Percentiles rank a stretch among this genome's conserved stretches.
Conservation (phyloP, 2,888 invertebrate species). For the Orgyia antiqua region DNA sequence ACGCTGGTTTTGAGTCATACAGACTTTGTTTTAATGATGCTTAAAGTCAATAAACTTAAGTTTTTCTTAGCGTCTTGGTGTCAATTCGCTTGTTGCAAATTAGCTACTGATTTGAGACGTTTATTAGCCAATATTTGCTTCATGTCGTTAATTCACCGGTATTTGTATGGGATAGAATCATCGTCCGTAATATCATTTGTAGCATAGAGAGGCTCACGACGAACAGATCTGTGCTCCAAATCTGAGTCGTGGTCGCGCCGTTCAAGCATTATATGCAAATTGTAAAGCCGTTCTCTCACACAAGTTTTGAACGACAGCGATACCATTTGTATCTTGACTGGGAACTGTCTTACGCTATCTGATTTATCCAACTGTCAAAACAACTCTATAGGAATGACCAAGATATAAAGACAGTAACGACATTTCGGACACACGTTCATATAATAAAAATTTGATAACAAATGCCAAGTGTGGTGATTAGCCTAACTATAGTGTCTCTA, state of each 20-base stretch:
- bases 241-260: constrained; percentile 60
- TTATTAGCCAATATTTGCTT: constrained; percentile 30
- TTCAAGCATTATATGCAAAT: constrained; percentile 68
- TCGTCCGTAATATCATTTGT: constrained; percentile 45
- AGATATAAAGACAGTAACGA: not conserved
- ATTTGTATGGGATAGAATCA: constrained; percentile 38
- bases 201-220: constrained; percentile 49
- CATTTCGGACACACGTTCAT: too few species aligned
- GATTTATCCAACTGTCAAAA: constrained; percentile 14
- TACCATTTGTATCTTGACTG: constrained; percentile 1
- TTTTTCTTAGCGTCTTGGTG: constrained; percentile 31
- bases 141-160: constrained; percentile 2
- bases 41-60: constrained; percentile 47
- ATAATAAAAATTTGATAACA: too few species aligned
- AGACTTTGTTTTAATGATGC: too few species aligned
- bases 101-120: constrained; percentile 26
- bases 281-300: constrained; percentile 40
- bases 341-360: constrained; percentile 15
- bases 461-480: too few species aligned
- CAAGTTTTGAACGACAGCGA: constrained; percentile 49
- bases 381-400: not conserved
- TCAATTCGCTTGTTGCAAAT: constrained; percentile 25
- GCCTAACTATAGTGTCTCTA: too few species aligned
- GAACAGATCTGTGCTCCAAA: constrained; percentile 58
- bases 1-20: too few species aligned